phyloP scores from a whole-genome alignment of 2,888 invertebrate genomes.

The Rutpela maculata region DNA sequence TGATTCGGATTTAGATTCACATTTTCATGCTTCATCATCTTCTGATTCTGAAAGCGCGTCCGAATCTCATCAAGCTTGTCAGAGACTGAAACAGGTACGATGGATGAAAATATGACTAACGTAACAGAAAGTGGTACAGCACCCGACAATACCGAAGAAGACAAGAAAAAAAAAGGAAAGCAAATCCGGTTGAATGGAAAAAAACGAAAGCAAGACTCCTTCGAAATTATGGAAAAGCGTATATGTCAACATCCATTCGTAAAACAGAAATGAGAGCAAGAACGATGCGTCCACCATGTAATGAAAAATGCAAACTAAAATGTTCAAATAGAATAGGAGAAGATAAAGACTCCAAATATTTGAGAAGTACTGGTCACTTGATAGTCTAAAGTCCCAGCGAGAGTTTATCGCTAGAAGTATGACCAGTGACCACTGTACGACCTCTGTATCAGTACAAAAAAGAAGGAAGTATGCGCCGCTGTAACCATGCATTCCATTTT shows the following conservation, averaged over 20 bases:
- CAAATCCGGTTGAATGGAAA: neutral
- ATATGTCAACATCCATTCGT: neutral
- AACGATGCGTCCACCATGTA: neutral
- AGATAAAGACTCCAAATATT: constrained; percentile 12
- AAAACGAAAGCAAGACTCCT: neutral
- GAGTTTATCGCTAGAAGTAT: constrained; percentile 16
- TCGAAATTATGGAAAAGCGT: neutral
- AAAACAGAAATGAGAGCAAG: neutral
- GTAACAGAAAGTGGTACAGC: neutral
- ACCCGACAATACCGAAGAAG: neutral
- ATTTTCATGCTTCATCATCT: neutral
- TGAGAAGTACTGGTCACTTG: constrained; percentile 4
- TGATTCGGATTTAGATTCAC: neutral
- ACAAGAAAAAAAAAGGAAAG: neutral
- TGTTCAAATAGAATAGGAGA: neutral
- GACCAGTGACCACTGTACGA: neutral
- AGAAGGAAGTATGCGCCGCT: neutral
- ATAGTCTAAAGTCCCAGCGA: neutral
- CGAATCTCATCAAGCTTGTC: neutral
- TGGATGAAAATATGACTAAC: neutral
- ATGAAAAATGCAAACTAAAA: constrained; percentile 23
- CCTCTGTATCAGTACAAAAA: neutral
- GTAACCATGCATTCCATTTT: constrained; percentile 8
- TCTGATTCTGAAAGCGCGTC: neutral
- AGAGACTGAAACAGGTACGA: neutral